A percentile compares a stretch with the other conserved stretches of the same genome.
Evolutionary conservation across 2,888 invertebrate genomes (phyloP).

Genomic region (Cephus rjabovi): DNA sequence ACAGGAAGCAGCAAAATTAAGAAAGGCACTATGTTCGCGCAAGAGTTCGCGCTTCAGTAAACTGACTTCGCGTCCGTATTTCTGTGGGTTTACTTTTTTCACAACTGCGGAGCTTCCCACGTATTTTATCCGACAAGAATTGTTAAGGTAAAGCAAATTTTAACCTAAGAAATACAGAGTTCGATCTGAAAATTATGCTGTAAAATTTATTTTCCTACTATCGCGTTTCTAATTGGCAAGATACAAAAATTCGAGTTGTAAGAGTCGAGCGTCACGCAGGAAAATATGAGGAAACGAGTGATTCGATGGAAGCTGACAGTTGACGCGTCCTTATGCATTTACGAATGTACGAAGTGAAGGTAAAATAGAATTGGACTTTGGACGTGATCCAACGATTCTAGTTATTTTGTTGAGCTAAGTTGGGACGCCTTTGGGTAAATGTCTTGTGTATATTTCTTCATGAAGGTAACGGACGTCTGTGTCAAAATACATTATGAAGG

Average conservation of each 20-base stretch:
- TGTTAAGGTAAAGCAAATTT: background rate
- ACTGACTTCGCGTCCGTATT: background rate
- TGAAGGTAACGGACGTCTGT: background rate
- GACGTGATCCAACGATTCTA: background rate
- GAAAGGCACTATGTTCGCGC: background rate
- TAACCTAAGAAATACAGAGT: no score
- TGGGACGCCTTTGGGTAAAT: background rate
- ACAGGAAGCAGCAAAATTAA: background rate
- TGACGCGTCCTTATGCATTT: background rate
- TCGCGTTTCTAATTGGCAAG: background rate
- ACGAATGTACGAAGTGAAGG: background rate
- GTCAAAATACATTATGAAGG: background rate
- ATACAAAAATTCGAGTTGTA: background rate
- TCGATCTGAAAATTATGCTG: background rate
- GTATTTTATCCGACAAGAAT: background rate
- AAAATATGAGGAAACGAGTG: background rate
- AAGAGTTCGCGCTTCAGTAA: background rate
- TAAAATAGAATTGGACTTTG: background rate
- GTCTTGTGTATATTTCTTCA: background rate
- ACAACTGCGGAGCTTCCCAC: background rate
- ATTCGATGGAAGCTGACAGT: background rate
- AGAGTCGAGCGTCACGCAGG: background rate
- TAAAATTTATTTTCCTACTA: background rate
- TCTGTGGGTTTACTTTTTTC: background rate
- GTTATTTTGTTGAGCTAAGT: background rate